phyloP scores from a whole-genome alignment of 1,140 invertebrate genomes.

The Eumaeus atala region DNA sequence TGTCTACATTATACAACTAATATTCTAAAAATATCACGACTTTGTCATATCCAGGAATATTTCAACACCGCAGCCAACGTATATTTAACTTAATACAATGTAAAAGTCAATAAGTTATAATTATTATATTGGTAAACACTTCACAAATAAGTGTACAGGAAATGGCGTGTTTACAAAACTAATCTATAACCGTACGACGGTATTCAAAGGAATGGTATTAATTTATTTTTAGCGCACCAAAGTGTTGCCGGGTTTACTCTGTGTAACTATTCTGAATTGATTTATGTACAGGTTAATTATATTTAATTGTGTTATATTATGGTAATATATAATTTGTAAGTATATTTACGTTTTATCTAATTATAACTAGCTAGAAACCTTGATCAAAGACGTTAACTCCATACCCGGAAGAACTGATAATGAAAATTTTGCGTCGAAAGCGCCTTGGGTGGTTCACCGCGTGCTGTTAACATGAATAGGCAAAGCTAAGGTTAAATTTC shows the following conservation, averaged over 20 bases:
- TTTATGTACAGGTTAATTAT: too few species aligned
- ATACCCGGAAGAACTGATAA: too few species aligned
- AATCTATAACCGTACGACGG: slow-evolving; percentile 22
- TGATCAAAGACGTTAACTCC: too few species aligned
- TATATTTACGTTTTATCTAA: too few species aligned
- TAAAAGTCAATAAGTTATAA: slow-evolving; percentile 24
- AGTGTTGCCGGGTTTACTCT: neutral
- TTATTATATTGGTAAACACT: slow-evolving; percentile 34
- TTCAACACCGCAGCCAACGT: neutral
- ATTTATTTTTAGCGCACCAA: slow-evolving; percentile 21
- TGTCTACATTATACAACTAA: too few species aligned
- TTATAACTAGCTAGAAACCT: too few species aligned
- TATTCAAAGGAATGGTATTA: slow-evolving; percentile 26
- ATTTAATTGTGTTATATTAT: too few species aligned
- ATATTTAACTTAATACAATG: slow-evolving; percentile 11
- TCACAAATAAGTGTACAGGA: slow-evolving; percentile 24
- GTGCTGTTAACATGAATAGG: too few species aligned
- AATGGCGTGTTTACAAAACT: slow-evolving; percentile 34
- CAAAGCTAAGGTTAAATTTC: too few species aligned
- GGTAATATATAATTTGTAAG: too few species aligned
- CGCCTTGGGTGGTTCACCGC: too few species aligned
- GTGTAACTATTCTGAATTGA: neutral
- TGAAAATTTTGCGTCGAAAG: too few species aligned
- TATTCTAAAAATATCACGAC: neutral
- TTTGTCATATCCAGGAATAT: neutral